Evolutionary conservation across 2,797 vertebrate species (phyloP), one percentile per base, ranked within the genome.

Genomic region (Enteromius fasciolatus): DNA sequence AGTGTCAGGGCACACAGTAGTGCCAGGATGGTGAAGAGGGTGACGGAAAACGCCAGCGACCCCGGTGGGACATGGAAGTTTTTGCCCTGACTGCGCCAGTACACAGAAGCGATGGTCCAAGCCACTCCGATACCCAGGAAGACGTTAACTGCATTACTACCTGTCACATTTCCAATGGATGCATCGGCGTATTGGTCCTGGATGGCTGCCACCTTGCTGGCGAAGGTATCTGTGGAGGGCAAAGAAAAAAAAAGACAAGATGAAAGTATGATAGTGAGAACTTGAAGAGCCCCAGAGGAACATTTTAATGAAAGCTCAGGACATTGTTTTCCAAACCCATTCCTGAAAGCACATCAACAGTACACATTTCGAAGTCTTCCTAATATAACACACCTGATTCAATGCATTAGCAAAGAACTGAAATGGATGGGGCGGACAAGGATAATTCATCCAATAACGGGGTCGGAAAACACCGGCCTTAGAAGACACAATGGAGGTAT

Each of bases 91-190:
- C 90, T 93, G 2, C 91, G 87, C 95, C 96, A 96, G 90, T 95
- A 96, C 68, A 96, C 86, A 0, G 96, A 76, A 0, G 96, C 96
- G 68, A 96, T 95, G 92, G 95, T 95, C 96, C 96, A 96, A n/a
- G 96, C 96, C 89, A 96, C 94, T 0, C 96, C 96, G 46, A 96
- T 95, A 84, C 96, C 96, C 88, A 96, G 92, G 93, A 96, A 96
- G 15, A 96, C 95, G 1, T 96, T 96, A 20, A 96, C 96, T 0
- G 96, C 96, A 36, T 96, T 96, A 91, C 95, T 96, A 89, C 96
- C 96, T 0, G 96, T 96, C 91, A 96, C 96, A 14, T 96, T 96
- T 59, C 96, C 96, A 17, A 96, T 96, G 84, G 96, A 96, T 10
- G 96, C 96, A 17, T 96, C 96, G 0, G 96, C 96, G 0, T 96